Base-by-base conservation (phyloP, 2,888 invertebrate species). In the Baccha elongata region DNA sequence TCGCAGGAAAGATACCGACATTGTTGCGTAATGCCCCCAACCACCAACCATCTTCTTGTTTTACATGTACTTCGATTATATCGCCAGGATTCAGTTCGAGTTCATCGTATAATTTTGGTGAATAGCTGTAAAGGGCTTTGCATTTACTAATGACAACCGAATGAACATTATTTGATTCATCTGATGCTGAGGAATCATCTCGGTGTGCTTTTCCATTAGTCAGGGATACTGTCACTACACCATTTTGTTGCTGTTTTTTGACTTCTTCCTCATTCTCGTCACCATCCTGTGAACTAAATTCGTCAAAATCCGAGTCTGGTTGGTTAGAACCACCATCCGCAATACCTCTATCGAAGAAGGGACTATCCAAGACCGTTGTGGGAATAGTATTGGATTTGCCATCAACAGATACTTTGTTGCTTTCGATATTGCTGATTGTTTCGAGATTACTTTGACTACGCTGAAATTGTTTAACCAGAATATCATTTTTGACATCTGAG, bases 31-130 rank as follows among this genome's bases (percentile, higher is more conserved):
- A 92, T 87, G 97, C 96, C 2, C 98, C 98, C 73, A 96, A 93
- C 98, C 98, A 98, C 98, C 98, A 98, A 37, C 97, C 98, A 88
- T 97, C 97, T 32, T 95, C 96, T 89, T 97, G 97, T 88, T 98
- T 97, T 87, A 96, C 95, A 89, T 96, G 96, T 37, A 98, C 95
- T 86, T 94, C 95, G 86, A 98, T 96, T 53, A 96, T 91, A 89
- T 98, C 97, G 85, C 98, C 96, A 89, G 94, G 93, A 85, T 92
- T 91, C 83, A 96, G 91, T 72, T 93, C 94, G 46, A 98, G 93
- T 90, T 98, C 98, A 91, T 98, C 98, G 87, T 95, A 94, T 75
- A 97, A 92, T 88, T 96, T 95, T 58, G 97, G 96, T 85, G 95
- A 94, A 90, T 98, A 98, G 58, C 95, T 94, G 91, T 97, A 98